Base-by-base conservation (phyloP, 1,140 invertebrate genomes). In the Lerema accius region DNA sequence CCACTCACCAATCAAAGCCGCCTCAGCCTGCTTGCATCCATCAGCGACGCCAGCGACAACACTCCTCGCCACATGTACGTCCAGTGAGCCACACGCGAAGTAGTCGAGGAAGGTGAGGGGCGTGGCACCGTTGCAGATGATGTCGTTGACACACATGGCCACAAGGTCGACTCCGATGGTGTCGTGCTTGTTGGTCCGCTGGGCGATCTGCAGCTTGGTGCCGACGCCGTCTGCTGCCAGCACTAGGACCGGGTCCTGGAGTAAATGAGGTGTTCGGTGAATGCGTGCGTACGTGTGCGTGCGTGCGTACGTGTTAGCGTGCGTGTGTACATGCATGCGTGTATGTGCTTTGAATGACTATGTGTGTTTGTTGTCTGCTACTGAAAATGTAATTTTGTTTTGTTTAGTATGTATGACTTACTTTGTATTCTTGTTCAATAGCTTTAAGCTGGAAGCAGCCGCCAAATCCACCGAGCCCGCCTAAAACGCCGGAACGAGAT, bases 101-200 rank as follows among this genome's bases (percentile, higher is more conserved):
- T 99, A 99, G 89, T 99, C 98, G 0, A 99, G 92, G 87, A 99
- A 99, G 66, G 97, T 98, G 1, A 99, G 86, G 0, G 98, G 98
- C 71, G 97, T 95, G 0, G 98, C 98, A n/a, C 98, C 98, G 78
- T 99, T 97, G 37, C 96, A 97, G 11, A 99, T 91, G 45, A 99
- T 95, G 89, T 99, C 98, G 91, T 99, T 99, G 3, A 98, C 98
- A 86, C 98, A 99, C 98, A 99, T 99, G n/a, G 98, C 98, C 2
- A 99, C 98, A 53, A 99, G 92, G 92, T 99, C 98, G 68, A 98
- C 95, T 16, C 98, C 98, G 65, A 99, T 94, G 0, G 95, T 96
- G 61, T 93, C 87, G 79, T 98, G 97, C 26, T 94, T 93, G 46
- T 94, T 93, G 26, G 93, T 94, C 72, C 94, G 93, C 81, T 98